A percentile compares a stretch with the other conserved stretches of the same genome.
These are phyloP conservation scores for Esox niger DNA, from an alignment of 2,113 vertebrate species.

Conservation along the genomic window DNA sequence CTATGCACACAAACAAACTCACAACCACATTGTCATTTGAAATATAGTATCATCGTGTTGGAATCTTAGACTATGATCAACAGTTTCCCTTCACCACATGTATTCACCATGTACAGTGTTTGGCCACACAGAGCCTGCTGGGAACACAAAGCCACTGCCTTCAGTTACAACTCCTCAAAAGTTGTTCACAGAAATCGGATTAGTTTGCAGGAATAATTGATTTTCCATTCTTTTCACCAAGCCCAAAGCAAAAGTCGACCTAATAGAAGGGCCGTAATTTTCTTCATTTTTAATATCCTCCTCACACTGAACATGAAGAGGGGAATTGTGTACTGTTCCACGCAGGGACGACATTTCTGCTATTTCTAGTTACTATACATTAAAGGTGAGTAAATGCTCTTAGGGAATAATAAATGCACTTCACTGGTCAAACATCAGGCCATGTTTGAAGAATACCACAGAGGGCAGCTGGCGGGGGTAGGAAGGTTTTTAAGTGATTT, in stretches of 20 bases:
- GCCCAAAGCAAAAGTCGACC: conserved; percentile 6
- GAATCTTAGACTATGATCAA: too few species aligned
- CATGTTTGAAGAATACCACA: not conserved
- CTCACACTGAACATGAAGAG: too few species aligned
- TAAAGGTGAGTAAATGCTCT: conserved; percentile 2
- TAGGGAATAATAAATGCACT: too few species aligned
- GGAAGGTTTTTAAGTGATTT: conserved; percentile 65
- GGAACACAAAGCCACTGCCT: conserved; percentile 15
- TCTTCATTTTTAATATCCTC: too few species aligned
- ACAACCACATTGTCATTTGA: too few species aligned
- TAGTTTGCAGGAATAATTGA: conserved; percentile 40
- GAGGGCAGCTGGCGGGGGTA: not conserved
- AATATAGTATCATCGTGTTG: too few species aligned
- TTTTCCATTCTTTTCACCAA: conserved; percentile 21
- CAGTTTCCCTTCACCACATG: not conserved
- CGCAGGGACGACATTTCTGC: too few species aligned
- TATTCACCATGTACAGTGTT: not conserved
- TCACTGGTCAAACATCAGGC: too few species aligned
- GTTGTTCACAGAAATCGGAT: conserved; percentile 23
- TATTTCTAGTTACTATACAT: not conserved
- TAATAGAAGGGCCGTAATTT: too few species aligned
- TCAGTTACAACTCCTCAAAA: conserved; percentile 26
- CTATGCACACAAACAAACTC: too few species aligned
- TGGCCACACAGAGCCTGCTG: not conserved
- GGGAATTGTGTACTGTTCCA: too few species aligned